A percentile compares a stretch with the other conserved stretches of the same genome.
These are phyloP conservation scores for Syrmaticus mikado DNA, from an alignment of 2,113 vertebrate genomes.

Conservation along the genomic window DNA sequence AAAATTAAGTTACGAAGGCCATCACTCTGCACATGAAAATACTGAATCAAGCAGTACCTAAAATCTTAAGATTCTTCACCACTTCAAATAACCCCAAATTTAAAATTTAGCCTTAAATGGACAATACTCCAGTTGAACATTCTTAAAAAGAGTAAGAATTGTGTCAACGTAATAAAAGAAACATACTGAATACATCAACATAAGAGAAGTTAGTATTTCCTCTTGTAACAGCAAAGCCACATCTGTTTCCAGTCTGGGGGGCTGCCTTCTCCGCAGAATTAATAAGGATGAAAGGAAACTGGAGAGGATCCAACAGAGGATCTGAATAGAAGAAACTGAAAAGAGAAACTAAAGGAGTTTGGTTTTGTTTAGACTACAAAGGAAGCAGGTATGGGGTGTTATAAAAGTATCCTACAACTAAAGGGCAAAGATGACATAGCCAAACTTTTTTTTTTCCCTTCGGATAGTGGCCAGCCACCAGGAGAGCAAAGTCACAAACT, in stretches of 20 bases:
- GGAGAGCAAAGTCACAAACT: background rate
- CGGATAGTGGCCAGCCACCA: background rate
- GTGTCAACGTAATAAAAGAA: background rate
- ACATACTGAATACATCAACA: accelerated
- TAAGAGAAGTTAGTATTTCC: background rate
- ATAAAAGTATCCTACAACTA: background rate
- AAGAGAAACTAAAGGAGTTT: background rate
- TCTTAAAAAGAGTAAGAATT: background rate
- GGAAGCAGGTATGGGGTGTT: background rate
- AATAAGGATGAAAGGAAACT: background rate
- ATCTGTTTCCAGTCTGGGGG: background rate
- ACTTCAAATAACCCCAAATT: background rate
- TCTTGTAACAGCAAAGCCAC: background rate
- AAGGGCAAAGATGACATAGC: background rate
- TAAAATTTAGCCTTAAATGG: background rate
- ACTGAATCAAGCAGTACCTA: background rate
- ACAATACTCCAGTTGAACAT: background rate
- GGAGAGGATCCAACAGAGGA: background rate
- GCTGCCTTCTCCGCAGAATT: background rate
- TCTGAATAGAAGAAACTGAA: background rate
- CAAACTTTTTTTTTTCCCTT: background rate
- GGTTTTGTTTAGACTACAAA: background rate
- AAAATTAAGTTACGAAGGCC: background rate
- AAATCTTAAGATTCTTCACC: background rate
- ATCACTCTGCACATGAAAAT: background rate